Conservation (phyloP, 1,140 invertebrate genomes). For the Argopecten irradians region DNA sequence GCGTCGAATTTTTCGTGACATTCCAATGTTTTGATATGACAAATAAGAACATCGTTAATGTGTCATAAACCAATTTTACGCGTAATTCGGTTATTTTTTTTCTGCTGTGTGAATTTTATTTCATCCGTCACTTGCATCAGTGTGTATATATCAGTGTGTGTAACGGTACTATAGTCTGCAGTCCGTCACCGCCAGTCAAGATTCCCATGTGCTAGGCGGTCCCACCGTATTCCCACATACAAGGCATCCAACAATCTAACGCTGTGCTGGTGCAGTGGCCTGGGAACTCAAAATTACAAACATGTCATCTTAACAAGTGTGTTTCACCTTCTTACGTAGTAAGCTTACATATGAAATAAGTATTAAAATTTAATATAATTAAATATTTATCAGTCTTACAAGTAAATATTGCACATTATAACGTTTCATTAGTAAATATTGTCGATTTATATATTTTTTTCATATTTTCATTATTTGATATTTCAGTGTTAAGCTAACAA, state of each 20-base stretch:
- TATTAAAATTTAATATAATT: not conserved
- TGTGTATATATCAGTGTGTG: not conserved
- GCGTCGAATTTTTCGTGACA: not conserved
- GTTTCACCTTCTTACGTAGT: not conserved
- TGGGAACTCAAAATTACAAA: not conserved
- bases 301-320: not conserved
- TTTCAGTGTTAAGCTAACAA: not conserved
- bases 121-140: not conserved
- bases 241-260: constrained; percentile 7
- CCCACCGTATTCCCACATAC: not conserved
- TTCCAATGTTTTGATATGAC: not conserved
- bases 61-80: not conserved
- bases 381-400: not conserved
- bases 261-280: not conserved
- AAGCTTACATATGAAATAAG: not conserved
- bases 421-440: not conserved
- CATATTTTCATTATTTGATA: not conserved
- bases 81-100: not conserved
- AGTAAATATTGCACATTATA: not conserved
- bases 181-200: not conserved
- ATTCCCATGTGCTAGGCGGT: constrained; percentile 4
- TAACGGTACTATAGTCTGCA: not conserved
- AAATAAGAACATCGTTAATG: not conserved
- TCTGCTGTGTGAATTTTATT: not conserved
- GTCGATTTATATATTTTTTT: not conserved